Evolutionary conservation across 2,888 invertebrate species (phyloP).

Genomic region (Leucozona laternaria): DNA sequence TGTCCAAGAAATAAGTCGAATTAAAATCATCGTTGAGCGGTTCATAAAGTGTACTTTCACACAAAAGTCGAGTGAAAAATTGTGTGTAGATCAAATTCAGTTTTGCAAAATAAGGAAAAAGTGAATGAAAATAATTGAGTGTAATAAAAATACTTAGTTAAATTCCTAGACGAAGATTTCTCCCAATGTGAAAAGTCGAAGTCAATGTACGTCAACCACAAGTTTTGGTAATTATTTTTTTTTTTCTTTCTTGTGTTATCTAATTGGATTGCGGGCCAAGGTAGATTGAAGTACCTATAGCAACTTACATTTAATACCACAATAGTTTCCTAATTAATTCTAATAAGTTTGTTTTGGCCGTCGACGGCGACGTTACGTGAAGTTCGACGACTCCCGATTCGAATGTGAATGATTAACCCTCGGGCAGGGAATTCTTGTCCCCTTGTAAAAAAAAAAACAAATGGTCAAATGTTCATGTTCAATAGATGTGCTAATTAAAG

Average conservation of each 20-base stretch:
- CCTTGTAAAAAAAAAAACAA: background rate
- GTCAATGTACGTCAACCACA: slow-evolving; percentile 2
- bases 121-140: background rate
- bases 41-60: background rate
- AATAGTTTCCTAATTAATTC: slow-evolving; percentile 26
- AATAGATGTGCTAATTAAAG: background rate
- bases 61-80: background rate
- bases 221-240: background rate
- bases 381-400: background rate
- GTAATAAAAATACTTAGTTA: background rate
- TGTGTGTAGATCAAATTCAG: background rate
- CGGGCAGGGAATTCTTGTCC: background rate
- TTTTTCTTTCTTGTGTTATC: background rate
- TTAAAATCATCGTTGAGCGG: background rate
- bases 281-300: background rate
- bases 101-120: background rate
- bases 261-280: slow-evolving; percentile 15
- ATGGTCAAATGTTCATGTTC: background rate
- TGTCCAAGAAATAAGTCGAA: slow-evolving; percentile 2
- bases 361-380: no score
- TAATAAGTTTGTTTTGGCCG: slow-evolving; percentile 1
- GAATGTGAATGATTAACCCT: background rate
- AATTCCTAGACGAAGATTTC: background rate
- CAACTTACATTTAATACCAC: background rate
- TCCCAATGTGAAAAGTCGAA: background rate